Conservation (phyloP, 2,113 vertebrate species). For the Ceyx margarethae region DNA sequence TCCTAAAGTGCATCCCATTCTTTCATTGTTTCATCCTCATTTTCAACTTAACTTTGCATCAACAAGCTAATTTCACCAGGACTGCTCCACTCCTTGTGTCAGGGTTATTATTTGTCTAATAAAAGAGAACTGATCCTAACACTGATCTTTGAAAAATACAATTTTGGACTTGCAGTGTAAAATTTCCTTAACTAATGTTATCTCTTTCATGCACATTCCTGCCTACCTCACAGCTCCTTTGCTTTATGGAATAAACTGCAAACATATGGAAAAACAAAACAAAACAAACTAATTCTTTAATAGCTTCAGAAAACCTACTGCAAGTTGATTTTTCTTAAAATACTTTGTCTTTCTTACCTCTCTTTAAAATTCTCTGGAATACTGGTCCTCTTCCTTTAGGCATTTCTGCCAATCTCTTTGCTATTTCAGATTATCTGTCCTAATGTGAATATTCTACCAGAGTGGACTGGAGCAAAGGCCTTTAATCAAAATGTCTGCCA, state of each 20-base stretch:
- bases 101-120: not conserved
- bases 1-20: not conserved
- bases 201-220: not conserved
- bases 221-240: not conserved
- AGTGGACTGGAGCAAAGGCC: not conserved
- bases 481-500: not conserved
- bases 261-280: not conserved
- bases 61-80: not conserved
- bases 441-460: not conserved
- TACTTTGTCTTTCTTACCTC: not conserved
- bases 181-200: not conserved
- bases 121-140: not conserved
- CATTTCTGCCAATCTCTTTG: not conserved
- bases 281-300: not conserved
- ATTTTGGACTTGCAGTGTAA: not conserved
- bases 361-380: not conserved
- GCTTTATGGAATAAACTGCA: not conserved
- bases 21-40: not conserved
- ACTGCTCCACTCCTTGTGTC: not conserved
- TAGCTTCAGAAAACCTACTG: not conserved
- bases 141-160: not conserved
- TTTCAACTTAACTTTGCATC: not conserved
- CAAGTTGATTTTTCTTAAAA: not conserved
- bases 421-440: not conserved
- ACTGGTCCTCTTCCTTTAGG: not conserved